A percentile compares a stretch with the other conserved stretches of the same genome.
Conservation (phyloP, 2,888 invertebrate genomes). For the Pristionchus fissidentatus region DNA sequence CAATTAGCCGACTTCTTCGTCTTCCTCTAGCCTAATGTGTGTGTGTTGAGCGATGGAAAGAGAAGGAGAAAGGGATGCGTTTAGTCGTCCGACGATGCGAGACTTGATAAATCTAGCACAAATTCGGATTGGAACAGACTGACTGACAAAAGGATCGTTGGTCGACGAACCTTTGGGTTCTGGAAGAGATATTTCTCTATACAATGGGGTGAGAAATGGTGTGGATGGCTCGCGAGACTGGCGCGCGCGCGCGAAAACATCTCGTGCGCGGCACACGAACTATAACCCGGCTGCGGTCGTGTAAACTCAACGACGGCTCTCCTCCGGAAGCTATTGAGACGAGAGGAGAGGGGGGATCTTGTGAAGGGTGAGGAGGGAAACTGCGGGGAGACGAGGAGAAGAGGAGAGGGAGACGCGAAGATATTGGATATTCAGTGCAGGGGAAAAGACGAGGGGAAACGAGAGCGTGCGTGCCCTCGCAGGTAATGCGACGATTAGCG, state of each 20-base stretch:
- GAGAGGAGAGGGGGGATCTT: neutral
- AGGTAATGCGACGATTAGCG: neutral
- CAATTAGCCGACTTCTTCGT: neutral
- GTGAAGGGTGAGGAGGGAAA: neutral
- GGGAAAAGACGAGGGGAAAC: neutral
- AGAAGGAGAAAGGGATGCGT: neutral
- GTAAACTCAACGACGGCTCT: neutral
- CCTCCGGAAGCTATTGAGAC: slow-evolving; percentile 28
- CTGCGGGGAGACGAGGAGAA: neutral
- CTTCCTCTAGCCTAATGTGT: too few relatives aligned
- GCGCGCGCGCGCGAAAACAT: too few relatives aligned
- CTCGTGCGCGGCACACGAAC: too few relatives aligned
- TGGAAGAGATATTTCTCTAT: too few relatives aligned
- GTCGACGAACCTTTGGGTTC: too few relatives aligned
- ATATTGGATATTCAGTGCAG: slow-evolving; percentile 9
- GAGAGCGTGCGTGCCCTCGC: neutral
- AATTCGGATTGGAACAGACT: too few relatives aligned
- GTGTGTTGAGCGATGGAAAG: neutral
- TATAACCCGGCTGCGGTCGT: neutral
- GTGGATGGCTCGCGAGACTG: too few relatives aligned
- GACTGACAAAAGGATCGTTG: too few relatives aligned
- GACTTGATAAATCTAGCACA: too few relatives aligned
- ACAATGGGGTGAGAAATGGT: too few relatives aligned
- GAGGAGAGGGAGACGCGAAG: slow-evolving; percentile 10
- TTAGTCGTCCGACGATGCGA: too few relatives aligned